Conservation (phyloP, 2,888 invertebrate species). For the Apotomis turbidana region DNA sequence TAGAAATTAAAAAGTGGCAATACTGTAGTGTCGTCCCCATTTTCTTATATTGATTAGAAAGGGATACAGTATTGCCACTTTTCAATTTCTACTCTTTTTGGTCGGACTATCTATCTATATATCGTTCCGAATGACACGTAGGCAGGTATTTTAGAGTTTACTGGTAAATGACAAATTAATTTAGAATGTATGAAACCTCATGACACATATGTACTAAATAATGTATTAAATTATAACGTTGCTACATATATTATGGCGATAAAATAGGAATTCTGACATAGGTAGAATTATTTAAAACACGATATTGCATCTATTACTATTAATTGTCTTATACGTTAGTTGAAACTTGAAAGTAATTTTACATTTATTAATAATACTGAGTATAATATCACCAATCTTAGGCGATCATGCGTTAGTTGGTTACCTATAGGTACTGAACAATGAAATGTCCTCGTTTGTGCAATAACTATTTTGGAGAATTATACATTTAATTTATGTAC, state of each 20-base stretch:
- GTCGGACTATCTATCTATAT: not conserved
- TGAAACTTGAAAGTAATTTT: conserved; percentile 59
- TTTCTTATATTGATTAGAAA: too few relatives aligned
- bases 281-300: conserved; percentile 24
- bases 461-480: conserved; percentile 48
- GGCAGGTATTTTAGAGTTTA: not conserved
- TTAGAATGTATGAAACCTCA: not conserved
- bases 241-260: not conserved
- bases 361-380: conserved; percentile 71
- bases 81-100: too few relatives aligned
- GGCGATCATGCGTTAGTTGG: conserved; percentile 39
- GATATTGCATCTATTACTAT: conserved; percentile 15
- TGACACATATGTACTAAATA: conserved; percentile 68
- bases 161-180: not conserved
- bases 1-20: too few relatives aligned
- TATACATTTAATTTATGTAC: not conserved
- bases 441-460: conserved; percentile 46
- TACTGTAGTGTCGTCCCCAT: too few relatives aligned
- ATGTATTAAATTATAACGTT: conserved; percentile 56
- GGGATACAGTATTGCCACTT: too few relatives aligned
- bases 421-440: conserved; percentile 18
- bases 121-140: not conserved
- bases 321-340: conserved; percentile 40
- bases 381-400: conserved; percentile 58
- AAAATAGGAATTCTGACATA: conserved; percentile 21